phyloP scores from a whole-genome alignment of 2,888 invertebrate genomes.

The Athripsodes cinereus region DNA sequence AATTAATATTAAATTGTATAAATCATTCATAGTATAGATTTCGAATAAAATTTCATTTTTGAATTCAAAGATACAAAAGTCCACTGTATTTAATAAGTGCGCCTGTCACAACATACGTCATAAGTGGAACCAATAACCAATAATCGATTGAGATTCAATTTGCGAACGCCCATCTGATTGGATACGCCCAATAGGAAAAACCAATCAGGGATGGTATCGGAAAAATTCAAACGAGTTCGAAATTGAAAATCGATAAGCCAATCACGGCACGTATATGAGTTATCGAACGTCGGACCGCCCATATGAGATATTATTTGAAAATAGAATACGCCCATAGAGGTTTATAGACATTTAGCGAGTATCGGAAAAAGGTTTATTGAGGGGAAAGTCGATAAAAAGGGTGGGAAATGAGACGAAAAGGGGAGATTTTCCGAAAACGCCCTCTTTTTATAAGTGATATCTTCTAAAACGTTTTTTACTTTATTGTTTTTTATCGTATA shows the following conservation, averaged over 20 bases:
- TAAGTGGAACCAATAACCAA: constrained; percentile 11
- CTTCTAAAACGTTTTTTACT: too few species aligned
- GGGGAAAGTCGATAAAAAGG: background rate
- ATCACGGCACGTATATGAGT: constrained; percentile 34
- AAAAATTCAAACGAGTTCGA: constrained; percentile 18
- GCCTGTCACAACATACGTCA: too few species aligned
- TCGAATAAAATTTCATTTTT: too few species aligned
- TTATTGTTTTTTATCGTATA: too few species aligned
- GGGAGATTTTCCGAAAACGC: background rate
- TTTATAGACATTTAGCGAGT: background rate
- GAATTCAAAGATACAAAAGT: background rate
- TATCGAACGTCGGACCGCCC: constrained; percentile 25
- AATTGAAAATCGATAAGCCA: constrained; percentile 50
- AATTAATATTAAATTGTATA: too few species aligned
- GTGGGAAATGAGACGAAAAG: background rate
- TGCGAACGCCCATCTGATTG: constrained; percentile 9
- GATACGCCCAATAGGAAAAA: constrained; percentile 9
- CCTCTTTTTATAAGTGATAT: background rate
- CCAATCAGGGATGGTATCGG: constrained; percentile 13
- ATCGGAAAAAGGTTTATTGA: background rate
- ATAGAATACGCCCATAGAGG: constrained; percentile 9
- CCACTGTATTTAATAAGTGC: background rate
- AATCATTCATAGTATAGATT: too few species aligned
- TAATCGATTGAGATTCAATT: constrained; percentile 6
- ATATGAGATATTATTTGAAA: background rate